A percentile compares a stretch with the other conserved stretches of the same genome.
Evolutionary conservation across 1,140 invertebrate genomes (phyloP).

Genomic region (Ostrea denselamellosa): DNA sequence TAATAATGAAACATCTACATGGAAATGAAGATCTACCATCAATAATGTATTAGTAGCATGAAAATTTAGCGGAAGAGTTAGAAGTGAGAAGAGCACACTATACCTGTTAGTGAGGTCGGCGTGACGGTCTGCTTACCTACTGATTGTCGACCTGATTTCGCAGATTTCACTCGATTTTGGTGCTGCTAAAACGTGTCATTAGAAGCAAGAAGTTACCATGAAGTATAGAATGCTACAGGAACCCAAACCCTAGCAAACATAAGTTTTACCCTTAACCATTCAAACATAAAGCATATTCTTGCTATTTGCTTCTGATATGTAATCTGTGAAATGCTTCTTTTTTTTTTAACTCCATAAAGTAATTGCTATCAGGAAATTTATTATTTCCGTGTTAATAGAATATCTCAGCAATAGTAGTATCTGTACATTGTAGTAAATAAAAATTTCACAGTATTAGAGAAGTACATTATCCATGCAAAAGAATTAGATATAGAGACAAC

Average conservation of each 20-base stretch:
- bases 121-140: constrained; percentile 42
- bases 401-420: background rate
- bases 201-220: constrained; percentile 33
- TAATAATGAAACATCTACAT: no score
- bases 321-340: background rate
- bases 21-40: background rate
- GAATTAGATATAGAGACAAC: background rate
- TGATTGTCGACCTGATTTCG: constrained; percentile 45
- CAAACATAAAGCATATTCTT: background rate
- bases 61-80: background rate
- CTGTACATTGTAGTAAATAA: background rate
- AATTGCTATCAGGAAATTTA: background rate
- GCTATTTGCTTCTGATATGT: background rate
- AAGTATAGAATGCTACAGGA: constrained; percentile 21
- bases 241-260: constrained; percentile 29
- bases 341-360: background rate
- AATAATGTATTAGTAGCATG: background rate
- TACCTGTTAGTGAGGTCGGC: constrained; percentile 47
- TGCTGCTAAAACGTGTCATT: constrained; percentile 50
- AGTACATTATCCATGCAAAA: background rate
- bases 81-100: constrained; percentile 3
- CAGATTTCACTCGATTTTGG: constrained; percentile 52
- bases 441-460: background rate
- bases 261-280: constrained; percentile 1
- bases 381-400: constrained; percentile 2